phyloP scores from a whole-genome alignment of 2,888 invertebrate species.

The Cyclophora punctaria region DNA sequence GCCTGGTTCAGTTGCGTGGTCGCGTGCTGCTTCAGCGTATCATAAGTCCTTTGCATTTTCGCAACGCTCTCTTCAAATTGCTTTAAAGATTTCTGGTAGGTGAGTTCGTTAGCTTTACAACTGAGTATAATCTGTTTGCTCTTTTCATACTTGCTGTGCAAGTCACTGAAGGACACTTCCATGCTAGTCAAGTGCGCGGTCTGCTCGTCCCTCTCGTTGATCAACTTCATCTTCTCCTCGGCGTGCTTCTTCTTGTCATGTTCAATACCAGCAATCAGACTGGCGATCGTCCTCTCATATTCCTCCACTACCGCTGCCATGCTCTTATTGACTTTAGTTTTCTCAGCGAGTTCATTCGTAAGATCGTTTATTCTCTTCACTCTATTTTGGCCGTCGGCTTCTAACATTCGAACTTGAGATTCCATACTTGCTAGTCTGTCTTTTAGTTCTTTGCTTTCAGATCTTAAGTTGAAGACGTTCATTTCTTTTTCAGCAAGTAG shows the following conservation, averaged over 20 bases:
- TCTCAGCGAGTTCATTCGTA: constrained; percentile 52
- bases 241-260: constrained; percentile 77
- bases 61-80: constrained; percentile 81
- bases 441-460: constrained; percentile 63
- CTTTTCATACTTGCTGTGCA: constrained; percentile 79
- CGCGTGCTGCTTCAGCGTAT: constrained; percentile 90
- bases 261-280: constrained; percentile 82
- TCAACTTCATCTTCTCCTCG: constrained; percentile 67
- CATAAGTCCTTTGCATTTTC: constrained; percentile 88
- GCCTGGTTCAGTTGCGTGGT: constrained; percentile 84
- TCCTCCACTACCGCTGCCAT: constrained; percentile 82
- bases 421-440: constrained; percentile 57
- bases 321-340: constrained; percentile 65
- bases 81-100: constrained; percentile 78
- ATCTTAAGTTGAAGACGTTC: constrained; percentile 64
- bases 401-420: constrained; percentile 50
- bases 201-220: constrained; percentile 77
- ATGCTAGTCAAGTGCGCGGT: constrained; percentile 76
- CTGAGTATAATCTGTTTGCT: constrained; percentile 76
- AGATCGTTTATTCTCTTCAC: constrained; percentile 52
- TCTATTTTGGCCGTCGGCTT: constrained; percentile 46
- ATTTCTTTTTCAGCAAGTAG: constrained; percentile 73
- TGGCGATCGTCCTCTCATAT: constrained; percentile 86
- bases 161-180: constrained; percentile 77
- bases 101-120: constrained; percentile 78